A percentile compares a stretch with the other conserved stretches of the same genome.
These are phyloP conservation scores for Mylabris phalerata DNA, from an alignment of 1,140 invertebrate species.

Conservation along the genomic window DNA sequence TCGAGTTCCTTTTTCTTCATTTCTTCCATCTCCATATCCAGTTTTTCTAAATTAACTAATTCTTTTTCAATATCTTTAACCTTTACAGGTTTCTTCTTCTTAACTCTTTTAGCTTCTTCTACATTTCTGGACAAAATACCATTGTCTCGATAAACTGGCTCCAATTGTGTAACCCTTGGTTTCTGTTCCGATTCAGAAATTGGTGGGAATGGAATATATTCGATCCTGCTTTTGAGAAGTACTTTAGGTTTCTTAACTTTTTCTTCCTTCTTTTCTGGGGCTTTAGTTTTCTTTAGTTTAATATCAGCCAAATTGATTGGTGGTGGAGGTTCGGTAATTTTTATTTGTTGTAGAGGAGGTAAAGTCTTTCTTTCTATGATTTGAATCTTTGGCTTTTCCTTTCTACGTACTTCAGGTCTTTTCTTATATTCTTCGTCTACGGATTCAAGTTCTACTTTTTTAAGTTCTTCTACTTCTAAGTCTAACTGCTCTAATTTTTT, in stretches of 20 bases:
- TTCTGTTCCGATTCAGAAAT: conserved; percentile 39
- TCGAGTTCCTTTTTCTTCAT: conserved; percentile 34
- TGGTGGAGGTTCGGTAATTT: conserved; percentile 4
- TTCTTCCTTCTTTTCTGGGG: conserved; percentile 33
- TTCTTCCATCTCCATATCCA: conserved; percentile 59
- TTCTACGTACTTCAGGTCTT: conserved; percentile 26
- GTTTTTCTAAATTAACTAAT: conserved; percentile 61
- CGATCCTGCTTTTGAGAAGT: conserved; percentile 57
- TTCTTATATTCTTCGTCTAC: conserved; percentile 24
- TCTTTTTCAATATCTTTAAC: conserved; percentile 57
- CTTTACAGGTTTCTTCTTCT: conserved; percentile 48
- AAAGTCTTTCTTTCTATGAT: not conserved
- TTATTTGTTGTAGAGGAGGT: conserved; percentile 2
- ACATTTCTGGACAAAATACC: conserved; percentile 65
- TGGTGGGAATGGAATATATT: conserved; percentile 54
- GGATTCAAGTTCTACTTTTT: conserved; percentile 27
- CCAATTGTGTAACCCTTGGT: conserved; percentile 45
- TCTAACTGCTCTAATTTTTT: conserved; percentile 64
- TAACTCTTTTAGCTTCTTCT: conserved; percentile 58
- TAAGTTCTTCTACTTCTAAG: conserved; percentile 47
- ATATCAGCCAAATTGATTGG: conserved; percentile 38
- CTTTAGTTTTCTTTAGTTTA: conserved; percentile 37
- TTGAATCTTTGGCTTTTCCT: conserved; percentile 28
- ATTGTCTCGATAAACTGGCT: conserved; percentile 50
- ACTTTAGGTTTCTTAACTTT: conserved; percentile 54